These are phyloP conservation scores for Bombus turneri DNA, from an alignment of 1,140 invertebrate genomes.

Conservation along the genomic window DNA sequence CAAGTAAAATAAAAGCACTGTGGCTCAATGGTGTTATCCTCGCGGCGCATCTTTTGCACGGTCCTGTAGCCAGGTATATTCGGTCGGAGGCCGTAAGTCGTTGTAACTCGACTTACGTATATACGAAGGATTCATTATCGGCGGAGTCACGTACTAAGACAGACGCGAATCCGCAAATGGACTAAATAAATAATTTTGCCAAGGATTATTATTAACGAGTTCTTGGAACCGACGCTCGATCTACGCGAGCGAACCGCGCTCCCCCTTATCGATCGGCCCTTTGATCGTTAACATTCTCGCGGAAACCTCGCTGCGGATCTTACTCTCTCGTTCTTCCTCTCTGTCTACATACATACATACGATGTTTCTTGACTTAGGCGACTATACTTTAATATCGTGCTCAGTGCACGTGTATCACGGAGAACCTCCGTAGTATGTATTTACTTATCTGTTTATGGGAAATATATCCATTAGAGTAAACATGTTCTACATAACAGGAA, in stretches of 20 bases:
- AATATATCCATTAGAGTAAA: no score
- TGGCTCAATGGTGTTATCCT: conserved; percentile 43
- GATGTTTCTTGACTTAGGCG: not conserved
- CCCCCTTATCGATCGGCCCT: not conserved
- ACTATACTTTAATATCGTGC: not conserved
- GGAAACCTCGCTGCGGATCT: not conserved
- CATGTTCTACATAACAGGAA: no score
- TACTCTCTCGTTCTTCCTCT: not conserved
- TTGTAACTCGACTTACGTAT: conserved; percentile 47
- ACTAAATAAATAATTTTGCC: conserved; percentile 63
- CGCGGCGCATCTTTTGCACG: conserved; percentile 57
- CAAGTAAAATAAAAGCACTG: conserved; percentile 25
- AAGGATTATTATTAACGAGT: conserved; percentile 59
- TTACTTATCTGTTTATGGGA: no score
- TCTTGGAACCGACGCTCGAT: conserved; percentile 35
- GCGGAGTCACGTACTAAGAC: conserved; percentile 42
- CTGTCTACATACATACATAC: not conserved
- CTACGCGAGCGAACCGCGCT: not conserved
- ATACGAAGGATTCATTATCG: conserved; percentile 56
- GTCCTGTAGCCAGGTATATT: conserved; percentile 52
- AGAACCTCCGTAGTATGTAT: no score
- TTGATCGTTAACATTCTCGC: not conserved
- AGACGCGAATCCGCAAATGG: conserved; percentile 45
- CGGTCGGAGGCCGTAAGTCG: conserved; percentile 20
- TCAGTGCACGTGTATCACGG: not conserved